Conservation (phyloP, 2,113 vertebrate genomes). For the Myotis brandtii region DNA sequence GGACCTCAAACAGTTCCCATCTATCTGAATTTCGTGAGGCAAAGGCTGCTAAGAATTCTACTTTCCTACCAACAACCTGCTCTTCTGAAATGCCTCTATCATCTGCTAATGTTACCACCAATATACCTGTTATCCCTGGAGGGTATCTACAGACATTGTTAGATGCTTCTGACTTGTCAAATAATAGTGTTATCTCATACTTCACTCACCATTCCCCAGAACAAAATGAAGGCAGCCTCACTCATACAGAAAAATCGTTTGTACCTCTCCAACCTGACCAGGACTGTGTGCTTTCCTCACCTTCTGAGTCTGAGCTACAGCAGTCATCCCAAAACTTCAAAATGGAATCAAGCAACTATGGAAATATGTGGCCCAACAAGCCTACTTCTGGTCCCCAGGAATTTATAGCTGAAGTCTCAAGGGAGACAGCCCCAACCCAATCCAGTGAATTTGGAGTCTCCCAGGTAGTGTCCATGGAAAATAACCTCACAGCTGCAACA, state of each 20-base stretch:
- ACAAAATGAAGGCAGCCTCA: conserved; percentile 90
- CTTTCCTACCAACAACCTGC: conserved; percentile 94
- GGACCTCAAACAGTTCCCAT: conserved; percentile 90
- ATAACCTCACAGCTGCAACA: conserved; percentile 89
- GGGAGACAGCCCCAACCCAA: conserved; percentile 84
- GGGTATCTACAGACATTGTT: conserved; percentile 98
- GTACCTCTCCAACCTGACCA: conserved; percentile 92
- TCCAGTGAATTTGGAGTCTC: conserved; percentile 89
- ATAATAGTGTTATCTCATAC: conserved; percentile 91
- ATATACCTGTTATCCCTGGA: conserved; percentile 96
- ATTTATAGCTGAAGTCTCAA: conserved; percentile 88
- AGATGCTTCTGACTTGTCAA: conserved; percentile 96
- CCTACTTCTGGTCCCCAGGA: conserved; percentile 88
- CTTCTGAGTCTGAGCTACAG: conserved; percentile 96
- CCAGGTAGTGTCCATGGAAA: conserved; percentile 86
- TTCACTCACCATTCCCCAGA: conserved; percentile 92
- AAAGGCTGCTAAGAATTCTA: conserved; percentile 92
- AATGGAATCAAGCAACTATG: conserved; percentile 89
- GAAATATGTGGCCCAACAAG: conserved; percentile 92
- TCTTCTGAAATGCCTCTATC: conserved; percentile 94
- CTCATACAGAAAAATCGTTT: conserved; percentile 94
- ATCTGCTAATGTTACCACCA: conserved; percentile 91
- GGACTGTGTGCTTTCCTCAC: conserved; percentile 95
- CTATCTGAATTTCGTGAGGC: conserved; percentile 90
- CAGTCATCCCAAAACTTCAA: conserved; percentile 94